Base-by-base conservation (phyloP, 2,797 vertebrate genomes). In the Amniataba percoides region DNA sequence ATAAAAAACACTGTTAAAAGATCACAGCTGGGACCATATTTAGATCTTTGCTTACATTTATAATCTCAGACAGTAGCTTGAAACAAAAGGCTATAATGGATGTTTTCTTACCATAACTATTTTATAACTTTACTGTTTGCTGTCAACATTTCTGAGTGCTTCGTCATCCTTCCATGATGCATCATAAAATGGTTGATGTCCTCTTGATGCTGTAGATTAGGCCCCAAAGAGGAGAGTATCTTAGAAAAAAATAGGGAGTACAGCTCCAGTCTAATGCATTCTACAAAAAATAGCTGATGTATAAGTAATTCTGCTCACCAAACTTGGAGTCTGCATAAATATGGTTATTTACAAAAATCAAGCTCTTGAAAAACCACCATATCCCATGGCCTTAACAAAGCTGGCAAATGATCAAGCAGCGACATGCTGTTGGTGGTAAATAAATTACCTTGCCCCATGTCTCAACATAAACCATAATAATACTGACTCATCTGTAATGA, bases 1-100 rank as follows among this genome's bases (percentile, higher is more conserved):
- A 76, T 86, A 80, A 88, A 58, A 86, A 78, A 83, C 79, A 68
- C 70, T 52, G 51, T 81, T 60, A 77, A 62, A 88, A 86, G 80
- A 92, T 89, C 83, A 85, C 89, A 91, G 89, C 80, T 88, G 81
- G 52, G 52, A 55, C 53, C 16, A 48, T 59, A 71, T 87, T 83
- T 55, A 67, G 56, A 71, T 57, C 15, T 87, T 71, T 74, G 80
- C 74, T 80, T 82, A 51, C 60, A 66, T 77, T 85, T 86, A 62
- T 65, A 46, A 81, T 70, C 70, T 40, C 57, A 85, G 56, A 75
- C 80, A 80, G 74, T 58, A 55, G 42, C 71, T 80, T 80, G 71
- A 87, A 89, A 78, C 71, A 78, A 81, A 86, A 75, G 71, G 52
- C 51, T 67, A 61, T 55, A 81, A 78, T 72, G 71, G 34, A 1